Percentiles rank a stretch among this genome's conserved stretches.
phyloP scores from a whole-genome alignment of 1,140 invertebrate species.

The Cephus cinctus region DNA sequence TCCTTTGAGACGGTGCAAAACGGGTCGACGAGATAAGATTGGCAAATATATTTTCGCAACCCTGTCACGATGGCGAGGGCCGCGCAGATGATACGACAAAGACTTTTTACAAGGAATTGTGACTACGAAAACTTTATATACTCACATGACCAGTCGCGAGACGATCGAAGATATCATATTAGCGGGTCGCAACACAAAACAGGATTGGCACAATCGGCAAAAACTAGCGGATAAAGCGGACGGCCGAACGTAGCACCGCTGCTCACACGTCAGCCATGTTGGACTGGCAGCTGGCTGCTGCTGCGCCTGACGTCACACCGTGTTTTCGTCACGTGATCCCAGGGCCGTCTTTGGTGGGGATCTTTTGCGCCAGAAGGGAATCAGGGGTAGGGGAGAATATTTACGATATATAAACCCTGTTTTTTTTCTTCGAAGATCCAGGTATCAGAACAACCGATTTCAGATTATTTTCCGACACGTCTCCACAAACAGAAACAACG shows the following conservation, averaged over 20 bases:
- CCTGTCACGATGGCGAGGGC: background rate
- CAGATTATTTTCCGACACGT: too few species aligned
- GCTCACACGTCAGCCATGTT: slow-evolving; percentile 52
- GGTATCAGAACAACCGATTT: too few species aligned
- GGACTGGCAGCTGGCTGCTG: slow-evolving; percentile 46
- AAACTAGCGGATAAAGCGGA: slow-evolving; percentile 38
- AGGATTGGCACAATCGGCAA: slow-evolving; percentile 25
- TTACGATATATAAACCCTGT: too few species aligned
- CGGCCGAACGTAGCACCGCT: slow-evolving; percentile 38
- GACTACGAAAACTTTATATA: slow-evolving; percentile 39
- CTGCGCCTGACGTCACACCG: slow-evolving; percentile 45
- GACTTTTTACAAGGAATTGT: background rate
- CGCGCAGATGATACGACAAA: background rate
- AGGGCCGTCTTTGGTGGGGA: too few species aligned
- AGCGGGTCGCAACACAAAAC: slow-evolving; percentile 22
- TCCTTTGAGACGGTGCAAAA: slow-evolving; percentile 1
- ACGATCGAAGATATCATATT: slow-evolving; percentile 75
- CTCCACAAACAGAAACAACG: too few species aligned
- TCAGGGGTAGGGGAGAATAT: too few species aligned
- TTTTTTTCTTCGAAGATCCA: too few species aligned
- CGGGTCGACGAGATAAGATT: slow-evolving; percentile 7
- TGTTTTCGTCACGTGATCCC: slow-evolving; percentile 54
- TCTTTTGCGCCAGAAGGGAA: too few species aligned
- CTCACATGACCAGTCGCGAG: slow-evolving; percentile 74
- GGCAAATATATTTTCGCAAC: slow-evolving; percentile 11